A percentile compares a stretch with the other conserved stretches of the same genome.
phyloP scores from a whole-genome alignment of 1,140 invertebrate species.

The Cydia fagiglandana region DNA sequence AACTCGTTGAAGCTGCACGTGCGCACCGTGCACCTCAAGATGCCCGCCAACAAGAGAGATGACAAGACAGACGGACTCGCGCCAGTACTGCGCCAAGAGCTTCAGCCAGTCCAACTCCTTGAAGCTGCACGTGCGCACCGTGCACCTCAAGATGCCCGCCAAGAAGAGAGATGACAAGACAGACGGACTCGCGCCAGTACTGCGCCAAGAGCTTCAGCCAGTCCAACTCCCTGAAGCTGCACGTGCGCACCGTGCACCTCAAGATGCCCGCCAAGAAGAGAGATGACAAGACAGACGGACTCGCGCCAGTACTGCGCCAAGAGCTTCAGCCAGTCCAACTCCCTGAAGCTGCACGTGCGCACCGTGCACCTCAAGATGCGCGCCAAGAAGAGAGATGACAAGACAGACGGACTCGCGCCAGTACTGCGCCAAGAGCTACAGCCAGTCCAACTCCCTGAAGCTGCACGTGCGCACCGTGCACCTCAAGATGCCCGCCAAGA shows the following conservation, averaged over 20 bases:
- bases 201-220: slow-evolving; percentile 67
- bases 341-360: slow-evolving; percentile 61
- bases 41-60: slow-evolving; percentile 42
- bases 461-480: slow-evolving; percentile 61
- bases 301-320: slow-evolving; percentile 63
- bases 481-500: slow-evolving; percentile 50
- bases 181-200: too few relatives aligned
- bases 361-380: slow-evolving; percentile 59
- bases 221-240: slow-evolving; percentile 64
- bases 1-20: slow-evolving; percentile 67
- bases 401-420: too few relatives aligned
- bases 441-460: slow-evolving; percentile 67
- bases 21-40: slow-evolving; percentile 56
- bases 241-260: slow-evolving; percentile 59
- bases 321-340: slow-evolving; percentile 67
- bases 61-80: too few relatives aligned
- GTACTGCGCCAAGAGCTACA: slow-evolving; percentile 63
- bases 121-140: slow-evolving; percentile 59
- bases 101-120: slow-evolving; percentile 70
- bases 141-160: slow-evolving; percentile 55
- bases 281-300: slow-evolving; percentile 44
- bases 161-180: slow-evolving; percentile 43
- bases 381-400: slow-evolving; percentile 42
- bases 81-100: slow-evolving; percentile 59
- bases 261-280: slow-evolving; percentile 47